phyloP scores from a whole-genome alignment of 2,113 vertebrate genomes.

The Corvus cornix region DNA sequence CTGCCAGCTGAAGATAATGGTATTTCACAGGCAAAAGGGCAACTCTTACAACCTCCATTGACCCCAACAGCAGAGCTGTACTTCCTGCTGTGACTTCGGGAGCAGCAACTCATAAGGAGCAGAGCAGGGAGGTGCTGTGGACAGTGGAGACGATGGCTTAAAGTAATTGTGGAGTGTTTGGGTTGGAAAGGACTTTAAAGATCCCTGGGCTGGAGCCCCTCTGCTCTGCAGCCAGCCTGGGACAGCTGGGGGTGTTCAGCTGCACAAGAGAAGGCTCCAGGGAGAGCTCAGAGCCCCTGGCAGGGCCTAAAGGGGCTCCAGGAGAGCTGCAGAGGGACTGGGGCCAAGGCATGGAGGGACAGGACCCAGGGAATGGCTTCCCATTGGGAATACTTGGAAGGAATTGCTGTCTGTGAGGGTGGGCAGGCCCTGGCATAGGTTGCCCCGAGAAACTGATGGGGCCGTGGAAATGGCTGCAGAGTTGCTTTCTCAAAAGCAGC shows the following conservation, averaged over 20 bases:
- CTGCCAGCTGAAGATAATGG: neutral
- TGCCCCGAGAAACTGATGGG: neutral
- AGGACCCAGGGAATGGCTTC: neutral
- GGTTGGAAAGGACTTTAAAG: neutral
- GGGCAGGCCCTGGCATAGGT: neutral
- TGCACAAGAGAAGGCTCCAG: neutral
- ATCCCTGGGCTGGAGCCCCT: neutral
- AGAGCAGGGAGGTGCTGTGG: neutral
- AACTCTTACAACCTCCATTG: neutral
- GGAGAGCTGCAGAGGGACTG: neutral
- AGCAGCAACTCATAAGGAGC: accelerated
- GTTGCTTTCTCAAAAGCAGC: neutral
- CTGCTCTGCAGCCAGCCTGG: neutral
- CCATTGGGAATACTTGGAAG: neutral
- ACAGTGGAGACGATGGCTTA: neutral
- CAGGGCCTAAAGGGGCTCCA: neutral
- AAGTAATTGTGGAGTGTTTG: neutral
- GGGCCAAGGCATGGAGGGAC: neutral
- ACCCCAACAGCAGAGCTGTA: neutral
- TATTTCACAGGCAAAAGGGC: neutral
- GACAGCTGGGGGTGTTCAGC: accelerated
- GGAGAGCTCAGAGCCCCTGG: neutral
- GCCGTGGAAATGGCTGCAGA: neutral
- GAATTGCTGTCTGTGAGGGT: neutral
- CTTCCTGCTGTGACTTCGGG: neutral